Percentiles rank a stretch among this genome's conserved stretches.
phyloP scores from a whole-genome alignment of 2,888 invertebrate genomes.

The Erebia palarica region DNA sequence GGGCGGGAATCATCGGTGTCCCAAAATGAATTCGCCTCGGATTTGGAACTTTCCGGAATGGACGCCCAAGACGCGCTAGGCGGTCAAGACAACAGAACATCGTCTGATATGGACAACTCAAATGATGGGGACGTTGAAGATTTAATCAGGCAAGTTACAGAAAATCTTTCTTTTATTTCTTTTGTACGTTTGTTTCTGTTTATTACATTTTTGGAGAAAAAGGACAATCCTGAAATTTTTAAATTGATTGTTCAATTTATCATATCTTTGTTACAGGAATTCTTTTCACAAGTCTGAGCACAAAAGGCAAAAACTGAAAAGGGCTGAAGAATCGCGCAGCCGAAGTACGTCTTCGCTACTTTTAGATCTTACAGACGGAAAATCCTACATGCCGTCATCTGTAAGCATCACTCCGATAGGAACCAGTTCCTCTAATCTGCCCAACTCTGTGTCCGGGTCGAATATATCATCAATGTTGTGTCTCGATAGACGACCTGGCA shows the following conservation, averaged over 20 bases:
- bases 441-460: slow-evolving; percentile 84
- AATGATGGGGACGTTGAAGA: slow-evolving; percentile 85
- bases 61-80: slow-evolving; percentile 83
- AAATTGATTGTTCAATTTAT: background rate
- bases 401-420: slow-evolving; percentile 79
- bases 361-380: slow-evolving; percentile 81
- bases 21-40: slow-evolving; percentile 83
- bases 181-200: background rate
- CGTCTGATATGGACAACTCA: slow-evolving; percentile 84
- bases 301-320: slow-evolving; percentile 84
- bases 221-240: background rate
- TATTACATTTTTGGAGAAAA: background rate
- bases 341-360: slow-evolving; percentile 70
- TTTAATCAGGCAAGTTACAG: slow-evolving; percentile 72
- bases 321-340: slow-evolving; percentile 76
- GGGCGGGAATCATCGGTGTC: slow-evolving; percentile 72
- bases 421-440: slow-evolving; percentile 79
- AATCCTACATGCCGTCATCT: slow-evolving; percentile 78
- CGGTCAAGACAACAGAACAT: slow-evolving; percentile 67
- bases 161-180: background rate
- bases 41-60: slow-evolving; percentile 84
- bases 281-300: slow-evolving; percentile 82
- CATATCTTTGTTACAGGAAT: slow-evolving; percentile 66
- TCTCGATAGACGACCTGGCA: slow-evolving; percentile 87
- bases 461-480: slow-evolving; percentile 83